Evolutionary conservation across 2,797 vertebrate genomes (phyloP).

Genomic region (Tokudaia muenninki): DNA sequence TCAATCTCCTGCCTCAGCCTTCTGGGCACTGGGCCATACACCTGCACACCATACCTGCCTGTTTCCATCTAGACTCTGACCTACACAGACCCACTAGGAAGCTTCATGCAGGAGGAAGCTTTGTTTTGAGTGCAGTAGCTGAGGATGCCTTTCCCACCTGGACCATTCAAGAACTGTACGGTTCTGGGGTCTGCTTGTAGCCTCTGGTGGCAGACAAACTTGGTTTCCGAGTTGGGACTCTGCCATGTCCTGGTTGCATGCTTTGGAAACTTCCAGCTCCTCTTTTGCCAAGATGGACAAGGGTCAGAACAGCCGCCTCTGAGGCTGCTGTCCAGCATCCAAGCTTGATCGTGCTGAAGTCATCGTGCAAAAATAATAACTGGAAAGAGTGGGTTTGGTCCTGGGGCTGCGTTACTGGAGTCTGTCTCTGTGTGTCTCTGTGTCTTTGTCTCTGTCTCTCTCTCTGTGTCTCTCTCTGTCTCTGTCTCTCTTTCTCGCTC

Average conservation of each 20-base stretch:
- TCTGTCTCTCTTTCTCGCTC: neutral
- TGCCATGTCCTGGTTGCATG: neutral
- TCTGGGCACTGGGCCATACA: neutral
- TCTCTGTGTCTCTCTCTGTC: neutral
- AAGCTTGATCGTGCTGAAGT: too few species aligned
- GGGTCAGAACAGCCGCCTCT: rapidly evolving
- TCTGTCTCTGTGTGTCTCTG: neutral
- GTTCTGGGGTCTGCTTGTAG: neutral
- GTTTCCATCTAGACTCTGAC: neutral
- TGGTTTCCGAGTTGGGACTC: neutral
- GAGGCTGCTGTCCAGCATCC: rapidly evolving
- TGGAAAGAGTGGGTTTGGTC: neutral
- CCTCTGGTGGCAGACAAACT: neutral
- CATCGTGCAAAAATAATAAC: too few species aligned
- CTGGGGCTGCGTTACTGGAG: neutral
- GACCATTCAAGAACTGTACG: too few species aligned
- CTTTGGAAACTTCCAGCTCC: neutral
- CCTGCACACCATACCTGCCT: too few species aligned
- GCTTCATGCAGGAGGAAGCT: neutral
- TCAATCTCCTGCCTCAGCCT: neutral
- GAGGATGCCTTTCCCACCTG: neutral
- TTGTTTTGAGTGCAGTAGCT: neutral
- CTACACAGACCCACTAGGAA: too few species aligned
- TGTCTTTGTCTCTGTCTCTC: neutral
- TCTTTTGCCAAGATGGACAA: rapidly evolving